Evolutionary conservation across 92 coral and sea anemone species (phyloP).

Genomic region (Chrysogorgia sp.): DNA sequence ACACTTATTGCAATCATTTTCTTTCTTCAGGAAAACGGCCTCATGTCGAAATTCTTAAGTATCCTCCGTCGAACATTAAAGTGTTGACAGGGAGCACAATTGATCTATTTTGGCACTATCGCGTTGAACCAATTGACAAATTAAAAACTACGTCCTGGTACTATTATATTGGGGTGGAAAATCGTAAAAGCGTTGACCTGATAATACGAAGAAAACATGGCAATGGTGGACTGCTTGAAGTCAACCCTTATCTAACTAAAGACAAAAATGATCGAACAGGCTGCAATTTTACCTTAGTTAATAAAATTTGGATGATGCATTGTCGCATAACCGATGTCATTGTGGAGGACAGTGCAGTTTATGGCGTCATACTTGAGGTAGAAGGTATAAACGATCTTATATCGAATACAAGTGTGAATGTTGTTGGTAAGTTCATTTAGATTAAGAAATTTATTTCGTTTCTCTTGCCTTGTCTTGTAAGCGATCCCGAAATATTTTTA

Average conservation of each 20-base stretch:
- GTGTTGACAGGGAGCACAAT: slow-evolving; percentile 32
- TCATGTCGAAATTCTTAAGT: background rate
- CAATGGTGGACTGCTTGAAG: background rate
- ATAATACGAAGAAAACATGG: background rate
- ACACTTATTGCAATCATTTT: background rate
- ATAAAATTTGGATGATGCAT: slow-evolving; percentile 2
- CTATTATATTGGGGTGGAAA: background rate
- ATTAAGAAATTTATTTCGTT: no score
- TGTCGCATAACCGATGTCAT: background rate
- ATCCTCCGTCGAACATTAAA: background rate
- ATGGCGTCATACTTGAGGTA: slow-evolving; percentile 5
- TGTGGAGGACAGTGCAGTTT: slow-evolving; percentile 14
- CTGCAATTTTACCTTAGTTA: slow-evolving; percentile 6
- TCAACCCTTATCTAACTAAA: background rate
- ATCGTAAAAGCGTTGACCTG: background rate
- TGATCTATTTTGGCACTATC: slow-evolving; percentile 25
- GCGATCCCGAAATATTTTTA: no score
- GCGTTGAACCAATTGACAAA: background rate
- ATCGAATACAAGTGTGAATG: slow-evolving; percentile 3
- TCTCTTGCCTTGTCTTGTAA: no score
- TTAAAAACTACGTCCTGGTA: slow-evolving; percentile 33
- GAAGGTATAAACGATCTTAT: background rate
- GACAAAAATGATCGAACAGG: background rate
- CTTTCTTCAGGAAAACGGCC: background rate
- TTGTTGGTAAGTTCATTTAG: slow-evolving; percentile 15